These are phyloP conservation scores for Heliconius sara DNA, from an alignment of 2,888 invertebrate species.

Conservation along the genomic window DNA sequence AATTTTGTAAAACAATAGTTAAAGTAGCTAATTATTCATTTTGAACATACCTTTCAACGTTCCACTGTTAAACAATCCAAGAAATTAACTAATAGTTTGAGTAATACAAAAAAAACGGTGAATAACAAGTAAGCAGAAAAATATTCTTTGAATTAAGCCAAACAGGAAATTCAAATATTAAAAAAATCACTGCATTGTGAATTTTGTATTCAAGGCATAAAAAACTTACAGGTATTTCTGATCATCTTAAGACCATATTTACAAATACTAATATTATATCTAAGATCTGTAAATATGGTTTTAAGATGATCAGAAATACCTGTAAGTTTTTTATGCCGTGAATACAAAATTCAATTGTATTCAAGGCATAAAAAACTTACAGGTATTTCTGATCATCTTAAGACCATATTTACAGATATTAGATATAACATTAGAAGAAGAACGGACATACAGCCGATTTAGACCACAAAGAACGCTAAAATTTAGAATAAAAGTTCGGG, in stretches of 20 bases:
- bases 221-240: background rate
- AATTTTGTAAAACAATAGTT: background rate
- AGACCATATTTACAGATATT: background rate
- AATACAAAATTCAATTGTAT: too few relatives aligned
- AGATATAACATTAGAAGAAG: too few relatives aligned
- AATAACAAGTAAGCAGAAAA: background rate
- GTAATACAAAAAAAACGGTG: background rate
- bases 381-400: background rate
- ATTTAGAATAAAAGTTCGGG: background rate
- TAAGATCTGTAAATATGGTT: background rate
- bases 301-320: background rate
- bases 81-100: background rate
- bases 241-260: background rate
- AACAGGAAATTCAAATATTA: background rate
- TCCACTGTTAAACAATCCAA: background rate
- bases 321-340: background rate
- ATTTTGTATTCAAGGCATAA: background rate
- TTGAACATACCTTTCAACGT: background rate
- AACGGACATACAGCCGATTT: background rate
- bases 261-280: too few relatives aligned
- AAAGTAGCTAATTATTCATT: slow-evolving; percentile 4
- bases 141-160: background rate
- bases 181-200: background rate
- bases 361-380: too few relatives aligned
- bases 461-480: background rate